These are phyloP conservation scores for Sialia sialis DNA, from an alignment of 2,113 vertebrate species.

Conservation along the genomic window DNA sequence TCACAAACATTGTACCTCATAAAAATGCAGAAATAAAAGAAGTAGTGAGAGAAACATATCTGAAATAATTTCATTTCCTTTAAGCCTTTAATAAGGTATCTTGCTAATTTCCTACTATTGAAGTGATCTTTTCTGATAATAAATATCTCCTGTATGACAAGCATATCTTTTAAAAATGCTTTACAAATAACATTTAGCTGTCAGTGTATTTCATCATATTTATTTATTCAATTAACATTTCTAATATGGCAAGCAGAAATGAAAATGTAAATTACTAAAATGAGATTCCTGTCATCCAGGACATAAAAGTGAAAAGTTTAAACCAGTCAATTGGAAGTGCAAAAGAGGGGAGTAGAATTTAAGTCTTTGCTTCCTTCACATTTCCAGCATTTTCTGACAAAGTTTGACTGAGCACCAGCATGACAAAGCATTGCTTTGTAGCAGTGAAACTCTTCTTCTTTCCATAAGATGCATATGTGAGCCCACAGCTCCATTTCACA, in stretches of 20 bases:
- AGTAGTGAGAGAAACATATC: neutral
- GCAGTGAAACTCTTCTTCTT: neutral
- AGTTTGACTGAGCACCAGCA: neutral
- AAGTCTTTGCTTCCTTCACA: neutral
- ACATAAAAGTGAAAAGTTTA: neutral
- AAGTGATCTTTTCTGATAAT: neutral
- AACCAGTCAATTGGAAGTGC: neutral
- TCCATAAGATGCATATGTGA: accelerated
- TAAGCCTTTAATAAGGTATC: neutral
- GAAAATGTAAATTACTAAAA: neutral
- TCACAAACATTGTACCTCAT: neutral
- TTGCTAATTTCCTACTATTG: neutral
- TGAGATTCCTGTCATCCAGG: neutral
- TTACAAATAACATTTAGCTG: neutral
- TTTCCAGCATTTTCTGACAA: neutral
- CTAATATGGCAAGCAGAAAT: neutral
- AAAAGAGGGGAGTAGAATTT: neutral
- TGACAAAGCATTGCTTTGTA: neutral
- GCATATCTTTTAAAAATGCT: neutral
- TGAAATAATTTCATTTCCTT: neutral
- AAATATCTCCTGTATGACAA: neutral
- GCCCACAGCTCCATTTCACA: neutral
- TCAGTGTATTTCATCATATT: neutral
- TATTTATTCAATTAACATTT: neutral
- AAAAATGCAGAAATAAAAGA: neutral